Percentiles rank a stretch among this genome's conserved stretches.
These are phyloP conservation scores for Ophioderma brevispina DNA, from an alignment of 35 echinoderm and acorn worm species.

Conservation along the genomic window DNA sequence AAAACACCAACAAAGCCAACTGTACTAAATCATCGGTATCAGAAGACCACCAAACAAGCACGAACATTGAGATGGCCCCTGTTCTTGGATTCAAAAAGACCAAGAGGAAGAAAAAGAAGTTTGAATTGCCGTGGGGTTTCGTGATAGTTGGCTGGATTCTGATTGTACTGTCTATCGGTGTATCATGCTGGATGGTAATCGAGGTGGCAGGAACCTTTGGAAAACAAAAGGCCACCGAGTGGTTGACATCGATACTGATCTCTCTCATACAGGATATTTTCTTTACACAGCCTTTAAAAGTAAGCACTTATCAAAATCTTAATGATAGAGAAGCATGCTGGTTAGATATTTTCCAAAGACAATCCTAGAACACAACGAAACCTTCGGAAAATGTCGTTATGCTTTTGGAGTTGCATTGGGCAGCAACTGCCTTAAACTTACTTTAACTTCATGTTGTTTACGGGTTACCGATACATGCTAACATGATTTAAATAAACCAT, in stretches of 20 bases:
- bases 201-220: conserved; percentile 86
- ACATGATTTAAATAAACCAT: too few relatives aligned
- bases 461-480: too few relatives aligned
- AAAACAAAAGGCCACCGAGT: conserved; percentile 74
- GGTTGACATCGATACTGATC: conserved; percentile 87
- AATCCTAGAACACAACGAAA: too few relatives aligned
- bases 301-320: too few relatives aligned
- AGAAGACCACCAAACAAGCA: neutral
- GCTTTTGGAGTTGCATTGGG: too few relatives aligned
- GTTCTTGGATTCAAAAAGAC: conserved; percentile 71
- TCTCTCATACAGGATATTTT: conserved; percentile 88
- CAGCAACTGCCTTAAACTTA: too few relatives aligned
- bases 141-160: conserved; percentile 82
- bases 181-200: conserved; percentile 84
- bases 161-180: conserved; percentile 44
- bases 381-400: too few relatives aligned
- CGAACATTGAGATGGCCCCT: conserved; percentile 6
- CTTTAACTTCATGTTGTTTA: too few relatives aligned
- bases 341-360: too few relatives aligned
- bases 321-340: too few relatives aligned
- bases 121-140: conserved; percentile 83
- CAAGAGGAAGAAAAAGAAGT: conserved; percentile 67
- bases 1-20: too few relatives aligned
- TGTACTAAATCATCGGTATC: neutral
- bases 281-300: conserved; percentile 92